Evolutionary conservation across 2,797 vertebrate genomes (phyloP).

Genomic region (Protosalanx chinensis): DNA sequence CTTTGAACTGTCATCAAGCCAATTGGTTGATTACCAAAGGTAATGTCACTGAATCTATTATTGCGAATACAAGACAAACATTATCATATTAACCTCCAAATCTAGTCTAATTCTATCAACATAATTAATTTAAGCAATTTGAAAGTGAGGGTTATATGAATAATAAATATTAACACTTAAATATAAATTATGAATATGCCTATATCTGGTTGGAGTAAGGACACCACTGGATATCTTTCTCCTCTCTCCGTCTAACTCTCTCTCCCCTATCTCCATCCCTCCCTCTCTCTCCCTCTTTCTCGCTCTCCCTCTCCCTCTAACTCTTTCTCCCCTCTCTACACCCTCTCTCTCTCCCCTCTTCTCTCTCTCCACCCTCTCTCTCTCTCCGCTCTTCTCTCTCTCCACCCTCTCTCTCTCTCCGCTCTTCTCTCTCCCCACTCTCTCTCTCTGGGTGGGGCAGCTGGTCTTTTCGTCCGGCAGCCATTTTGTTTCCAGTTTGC

Average conservation of each 20-base stretch:
- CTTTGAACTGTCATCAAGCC: constrained; percentile 66
- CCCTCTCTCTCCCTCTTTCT: background rate
- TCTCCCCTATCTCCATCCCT: constrained; percentile 35
- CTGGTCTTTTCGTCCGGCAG: background rate
- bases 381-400: background rate
- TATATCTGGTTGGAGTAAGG: background rate
- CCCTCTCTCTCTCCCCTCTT: too few relatives aligned
- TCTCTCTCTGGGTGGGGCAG: background rate
- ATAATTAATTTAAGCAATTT: constrained; percentile 72
- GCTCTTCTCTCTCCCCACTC: background rate
- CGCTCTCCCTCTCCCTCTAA: too few relatives aligned
- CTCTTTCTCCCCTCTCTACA: background rate
- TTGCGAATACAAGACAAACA: constrained; percentile 69
- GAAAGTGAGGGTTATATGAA: constrained; percentile 66
- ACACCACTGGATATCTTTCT: constrained; percentile 58
- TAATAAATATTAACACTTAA: constrained; percentile 70
- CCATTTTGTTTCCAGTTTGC: constrained; percentile 7
- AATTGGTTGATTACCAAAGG: constrained; percentile 58
- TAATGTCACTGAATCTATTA: constrained; percentile 69
- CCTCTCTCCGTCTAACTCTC: constrained; percentile 24
- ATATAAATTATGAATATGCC: constrained; percentile 73
- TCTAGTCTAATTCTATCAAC: constrained; percentile 69
- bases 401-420: background rate
- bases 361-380: constrained; percentile 17
- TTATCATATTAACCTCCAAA: constrained; percentile 73